These are phyloP conservation scores for Sturnus vulgaris DNA, from an alignment of 2,113 vertebrate species.

Conservation along the genomic window DNA sequence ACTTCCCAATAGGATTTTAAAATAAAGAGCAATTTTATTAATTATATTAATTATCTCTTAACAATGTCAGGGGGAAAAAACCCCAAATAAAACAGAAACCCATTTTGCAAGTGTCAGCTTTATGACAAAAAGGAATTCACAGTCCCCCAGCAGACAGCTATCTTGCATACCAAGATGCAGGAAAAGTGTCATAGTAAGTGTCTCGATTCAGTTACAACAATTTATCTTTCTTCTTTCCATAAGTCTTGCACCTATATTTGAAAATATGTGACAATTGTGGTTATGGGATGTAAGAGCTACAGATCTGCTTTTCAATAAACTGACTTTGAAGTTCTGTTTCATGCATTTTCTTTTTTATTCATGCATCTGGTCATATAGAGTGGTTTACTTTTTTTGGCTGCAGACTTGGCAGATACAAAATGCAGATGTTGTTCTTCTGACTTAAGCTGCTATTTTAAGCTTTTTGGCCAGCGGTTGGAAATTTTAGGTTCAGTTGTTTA, in stretches of 20 bases:
- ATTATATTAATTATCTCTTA: conserved; percentile 38
- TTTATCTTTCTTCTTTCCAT: neutral
- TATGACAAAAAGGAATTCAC: conserved; percentile 38
- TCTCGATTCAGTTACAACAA: neutral
- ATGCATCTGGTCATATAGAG: conserved; percentile 68
- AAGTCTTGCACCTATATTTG: neutral
- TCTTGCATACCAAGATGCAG: neutral
- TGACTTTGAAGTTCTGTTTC: conserved; percentile 61
- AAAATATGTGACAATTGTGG: neutral
- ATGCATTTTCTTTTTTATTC: conserved; percentile 66
- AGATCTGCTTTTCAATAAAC: conserved; percentile 34
- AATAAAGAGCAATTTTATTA: conserved; percentile 16
- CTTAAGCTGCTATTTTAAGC: conserved; percentile 48
- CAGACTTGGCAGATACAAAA: conserved; percentile 63
- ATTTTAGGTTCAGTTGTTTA: conserved; percentile 24
- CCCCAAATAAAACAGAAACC: neutral
- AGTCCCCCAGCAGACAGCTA: neutral
- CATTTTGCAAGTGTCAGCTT: conserved; percentile 19
- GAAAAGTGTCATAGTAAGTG: neutral
- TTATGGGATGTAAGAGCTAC: neutral
- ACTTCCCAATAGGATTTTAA: conserved; percentile 24
- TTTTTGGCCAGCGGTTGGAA: conserved; percentile 49
- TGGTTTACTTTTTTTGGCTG: conserved; percentile 65
- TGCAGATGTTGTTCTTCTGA: conserved; percentile 68
- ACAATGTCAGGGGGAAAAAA: neutral